A percentile compares a stretch with the other conserved stretches of the same genome.
These are phyloP conservation scores for Ferdinandea cuprea DNA, from an alignment of 2,888 invertebrate genomes.

Conservation along the genomic window DNA sequence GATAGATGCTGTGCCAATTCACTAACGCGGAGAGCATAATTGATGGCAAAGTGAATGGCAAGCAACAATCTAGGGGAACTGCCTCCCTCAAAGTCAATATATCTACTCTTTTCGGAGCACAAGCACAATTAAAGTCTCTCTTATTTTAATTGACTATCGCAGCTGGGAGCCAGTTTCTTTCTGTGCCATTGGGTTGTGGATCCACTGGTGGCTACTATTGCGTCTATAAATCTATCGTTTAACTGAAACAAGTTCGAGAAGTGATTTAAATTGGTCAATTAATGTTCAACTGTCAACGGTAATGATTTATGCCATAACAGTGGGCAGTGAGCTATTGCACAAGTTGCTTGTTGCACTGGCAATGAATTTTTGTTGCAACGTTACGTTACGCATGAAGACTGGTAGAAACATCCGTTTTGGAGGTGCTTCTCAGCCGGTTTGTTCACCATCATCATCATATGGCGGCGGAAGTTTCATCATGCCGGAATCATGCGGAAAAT, in stretches of 20 bases:
- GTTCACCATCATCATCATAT: too few relatives aligned
- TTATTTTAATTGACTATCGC: constrained; percentile 30
- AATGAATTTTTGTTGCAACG: constrained; percentile 20
- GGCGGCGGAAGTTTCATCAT: too few relatives aligned
- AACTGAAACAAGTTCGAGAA: constrained; percentile 47
- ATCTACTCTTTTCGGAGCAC: constrained; percentile 20
- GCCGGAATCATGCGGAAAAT: too few relatives aligned
- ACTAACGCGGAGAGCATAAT: too few relatives aligned
- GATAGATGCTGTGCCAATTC: constrained; percentile 9
- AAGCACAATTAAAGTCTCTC: constrained; percentile 32
- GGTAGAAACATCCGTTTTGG: too few relatives aligned
- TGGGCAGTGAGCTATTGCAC: constrained; percentile 23
- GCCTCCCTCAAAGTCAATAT: constrained; percentile 35
- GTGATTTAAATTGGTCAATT: constrained; percentile 21
- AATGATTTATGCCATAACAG: constrained; percentile 25
- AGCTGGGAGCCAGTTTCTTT: constrained; percentile 32
- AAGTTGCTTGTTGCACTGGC: too few relatives aligned
- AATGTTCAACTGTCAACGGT: constrained; percentile 21
- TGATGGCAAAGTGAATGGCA: constrained; percentile 49
- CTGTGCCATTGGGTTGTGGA: constrained; percentile 49
- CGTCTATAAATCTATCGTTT: constrained; percentile 9
- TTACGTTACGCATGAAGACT: too few relatives aligned
- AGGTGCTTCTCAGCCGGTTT: constrained; percentile 10
- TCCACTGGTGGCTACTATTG: not conserved
- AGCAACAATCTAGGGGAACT: not conserved